These are phyloP conservation scores for Anguilla megastoma DNA, from an alignment of 2,797 vertebrate genomes.

Conservation along the genomic window DNA sequence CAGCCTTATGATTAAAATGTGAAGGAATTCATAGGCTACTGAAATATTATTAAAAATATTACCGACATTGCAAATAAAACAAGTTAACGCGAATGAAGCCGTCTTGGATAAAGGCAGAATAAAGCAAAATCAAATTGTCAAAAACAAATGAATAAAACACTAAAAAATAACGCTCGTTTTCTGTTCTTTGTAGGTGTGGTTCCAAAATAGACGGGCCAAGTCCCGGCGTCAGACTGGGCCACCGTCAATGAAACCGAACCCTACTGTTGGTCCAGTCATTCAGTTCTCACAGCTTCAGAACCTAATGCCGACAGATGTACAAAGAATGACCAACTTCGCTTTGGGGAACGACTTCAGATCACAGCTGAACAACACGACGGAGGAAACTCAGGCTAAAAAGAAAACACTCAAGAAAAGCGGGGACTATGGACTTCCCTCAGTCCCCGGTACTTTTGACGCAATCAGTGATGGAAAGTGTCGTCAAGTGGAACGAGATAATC, in stretches of 20 bases:
- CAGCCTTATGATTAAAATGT: not conserved
- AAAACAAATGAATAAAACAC: no score
- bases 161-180: not conserved
- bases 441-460: constrained; percentile 58
- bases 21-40: not conserved
- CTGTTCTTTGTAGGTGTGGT: constrained; percentile 74
- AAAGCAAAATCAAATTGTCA: no score
- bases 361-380: constrained; percentile 41
- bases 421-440: constrained; percentile 48
- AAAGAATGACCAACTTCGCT: constrained; percentile 54
- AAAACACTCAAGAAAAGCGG: constrained; percentile 42
- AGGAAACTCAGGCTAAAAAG: constrained; percentile 49
- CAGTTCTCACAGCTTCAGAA: constrained; percentile 57
- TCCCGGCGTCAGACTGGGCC: constrained; percentile 76
- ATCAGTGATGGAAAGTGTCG: constrained; percentile 48
- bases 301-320: constrained; percentile 51
- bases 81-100: no score
- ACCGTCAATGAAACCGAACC: constrained; percentile 54
- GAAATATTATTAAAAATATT: not conserved
- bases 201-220: constrained; percentile 83
- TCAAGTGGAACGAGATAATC: constrained; percentile 50
- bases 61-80: no score
- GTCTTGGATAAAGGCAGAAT: no score
- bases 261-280: constrained; percentile 41
- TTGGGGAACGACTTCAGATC: constrained; percentile 56